Base-by-base conservation (phyloP, 2,113 vertebrate genomes). In the Dryoscopus gambensis region DNA sequence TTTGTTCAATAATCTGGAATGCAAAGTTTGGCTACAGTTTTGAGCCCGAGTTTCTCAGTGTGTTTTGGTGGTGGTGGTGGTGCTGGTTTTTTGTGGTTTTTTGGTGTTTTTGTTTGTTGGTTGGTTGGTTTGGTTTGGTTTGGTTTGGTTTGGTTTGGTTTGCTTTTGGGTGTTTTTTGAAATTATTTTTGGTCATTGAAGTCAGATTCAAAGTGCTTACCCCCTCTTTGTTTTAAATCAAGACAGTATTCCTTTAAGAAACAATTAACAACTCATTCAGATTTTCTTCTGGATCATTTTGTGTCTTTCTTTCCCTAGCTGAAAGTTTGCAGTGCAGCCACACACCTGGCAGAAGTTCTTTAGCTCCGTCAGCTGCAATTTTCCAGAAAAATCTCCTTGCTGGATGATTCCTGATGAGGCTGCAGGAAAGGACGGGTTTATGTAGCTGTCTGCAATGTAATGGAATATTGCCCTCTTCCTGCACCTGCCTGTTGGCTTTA, bases 101-200 rank as follows among this genome's bases (percentile, higher is more conserved):
- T 53, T 9, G n/a, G 16, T 33, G 7, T 5, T 13, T 13, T 42
- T 42, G 5, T 37, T 44, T 42, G 25, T 59, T 25, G n/a, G n/a
- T n/a, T n/a, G n/a, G n/a, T n/a, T n/a, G n/a, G n/a, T n/a, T n/a
- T n/a, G n/a, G n/a, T n/a, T n/a, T n/a, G n/a, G n/a, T n/a, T n/a
- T n/a, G n/a, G n/a, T n/a, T n/a, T n/a, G n/a, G n/a, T n/a, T n/a
- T n/a, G n/a, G n/a, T 55, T 35, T 57, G 15, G 11, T 55, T 55
- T 33, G 53, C 12, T 31, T 56, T 56, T 14, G 27, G 1, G 0
- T n/a, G n/a, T n/a, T 20, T 57, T 59, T 19, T 5, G 0, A 4
- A 53, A 78, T 63, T 19, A 14, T n/a, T 85, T 95, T 79, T 76
- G 50, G 9, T 80, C 17, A 63, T 2, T 53, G 37, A 84, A 73